Evolutionary conservation across 2,797 vertebrate species (phyloP).

Genomic region (Mastacembelus armatus): DNA sequence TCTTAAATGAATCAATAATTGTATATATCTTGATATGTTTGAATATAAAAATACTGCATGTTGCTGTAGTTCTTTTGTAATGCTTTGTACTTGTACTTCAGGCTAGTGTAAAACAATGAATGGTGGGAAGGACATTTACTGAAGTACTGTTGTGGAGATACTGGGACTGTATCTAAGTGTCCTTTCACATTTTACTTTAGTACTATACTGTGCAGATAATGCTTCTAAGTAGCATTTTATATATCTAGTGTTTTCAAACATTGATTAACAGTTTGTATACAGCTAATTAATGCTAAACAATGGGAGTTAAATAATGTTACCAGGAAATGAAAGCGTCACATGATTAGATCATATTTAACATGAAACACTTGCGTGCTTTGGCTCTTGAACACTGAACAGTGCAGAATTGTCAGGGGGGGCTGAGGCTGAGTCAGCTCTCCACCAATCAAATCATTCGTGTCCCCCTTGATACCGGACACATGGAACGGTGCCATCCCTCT

Average conservation of each 20-base stretch:
- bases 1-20: neutral
- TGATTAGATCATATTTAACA: constrained; percentile 1
- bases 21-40: neutral
- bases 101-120: no score
- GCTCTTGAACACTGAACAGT: constrained; percentile 3
- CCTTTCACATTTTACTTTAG: no score
- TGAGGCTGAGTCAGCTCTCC: constrained; percentile 29
- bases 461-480: constrained; percentile 44
- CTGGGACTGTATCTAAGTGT: no score
- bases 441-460: constrained; percentile 47
- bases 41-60: neutral
- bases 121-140: no score
- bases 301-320: neutral
- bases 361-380: constrained; percentile 15
- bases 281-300: neutral
- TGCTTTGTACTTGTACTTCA: no score
- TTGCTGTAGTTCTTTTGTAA: no score
- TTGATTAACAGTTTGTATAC: neutral
- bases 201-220: no score
- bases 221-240: no score
- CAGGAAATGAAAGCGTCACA: neutral
- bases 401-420: constrained; percentile 42
- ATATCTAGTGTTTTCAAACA: neutral
- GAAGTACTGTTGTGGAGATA: no score
- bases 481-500: constrained; percentile 15